Evolutionary conservation across 2,113 vertebrate genomes (phyloP), one percentile per base, ranked within the genome.

Genomic region (Elephantulus edwardii): DNA sequence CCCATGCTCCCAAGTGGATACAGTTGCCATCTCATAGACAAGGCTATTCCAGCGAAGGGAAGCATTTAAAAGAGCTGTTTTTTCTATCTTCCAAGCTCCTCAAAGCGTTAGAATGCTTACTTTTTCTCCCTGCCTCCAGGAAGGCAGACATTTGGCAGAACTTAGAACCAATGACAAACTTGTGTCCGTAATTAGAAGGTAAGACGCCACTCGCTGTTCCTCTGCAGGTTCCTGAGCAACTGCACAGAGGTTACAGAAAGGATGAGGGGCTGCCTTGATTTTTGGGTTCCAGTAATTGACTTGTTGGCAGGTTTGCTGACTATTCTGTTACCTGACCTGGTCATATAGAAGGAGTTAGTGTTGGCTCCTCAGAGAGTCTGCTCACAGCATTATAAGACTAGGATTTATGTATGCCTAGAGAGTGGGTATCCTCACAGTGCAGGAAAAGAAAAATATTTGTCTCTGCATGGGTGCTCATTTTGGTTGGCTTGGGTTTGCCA

Each of bases 61-160:
- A 80, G 35, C 12, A 77, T 64, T 46, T 60, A 60, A 62, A 62
- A 33, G 8, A 62, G 33, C 9, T 22, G 4, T 46, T 22, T 10
- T 80, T 70, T 30, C n/a, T 50, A 79, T 77, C 54, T 82, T 58
- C 44, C 40, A 70, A 50, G 75, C 26, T 82, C 52, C 42, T 81
- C 68, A 68, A 60, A 91, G 1, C 91, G 58, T 48, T 85, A 96
- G 68, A 91, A 26, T 76, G 72, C 28, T 90, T 74, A 95, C 91
- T 77, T 95, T 95, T 95, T 14, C 89, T 95, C 38, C 77, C n/a
- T 38, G 62, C 64, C 33, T 60, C n/a, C 64, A 94, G 93, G 92
- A 95, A 95, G 94, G 89, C 91, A 95, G 95, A 81, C 87, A 92
- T 66, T 74, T 90, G 95, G 85, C 94, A 52, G 86, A 89, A 92